Conservation (phyloP, 2,888 invertebrate genomes). For the Heliconius ethilla region DNA sequence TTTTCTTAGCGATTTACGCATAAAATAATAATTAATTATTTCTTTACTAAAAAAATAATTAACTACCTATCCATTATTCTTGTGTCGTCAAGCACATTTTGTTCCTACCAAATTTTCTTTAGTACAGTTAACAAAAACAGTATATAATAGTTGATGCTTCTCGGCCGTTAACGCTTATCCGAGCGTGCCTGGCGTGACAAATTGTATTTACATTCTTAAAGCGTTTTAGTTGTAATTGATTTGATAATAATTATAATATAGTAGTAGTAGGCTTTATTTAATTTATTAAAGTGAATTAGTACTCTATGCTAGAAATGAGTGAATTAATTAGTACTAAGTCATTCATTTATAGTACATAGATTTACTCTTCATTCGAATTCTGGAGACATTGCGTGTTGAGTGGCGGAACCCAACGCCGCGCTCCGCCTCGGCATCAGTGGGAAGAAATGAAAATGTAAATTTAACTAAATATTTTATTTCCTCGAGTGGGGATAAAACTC, state of each 20-base stretch:
- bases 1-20: not conserved
- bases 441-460: no score
- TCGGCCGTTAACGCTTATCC: conserved; percentile 28
- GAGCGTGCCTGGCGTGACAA: conserved; percentile 35
- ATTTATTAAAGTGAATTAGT: not conserved
- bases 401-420: no score
- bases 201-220: conserved; percentile 38
- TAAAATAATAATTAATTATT: not conserved
- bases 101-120: conserved; percentile 7
- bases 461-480: no score
- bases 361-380: no score
- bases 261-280: conserved; percentile 1
- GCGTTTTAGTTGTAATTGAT: conserved; percentile 39
- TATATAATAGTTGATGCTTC: conserved; percentile 5
- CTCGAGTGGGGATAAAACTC: no score
- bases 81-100: not conserved
- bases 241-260: conserved; percentile 40
- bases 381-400: no score
- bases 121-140: conserved; percentile 15
- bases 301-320: no score
- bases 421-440: no score
- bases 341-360: no score
- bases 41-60: not conserved
- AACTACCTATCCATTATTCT: not conserved
- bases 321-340: no score